These are phyloP conservation scores for Chaunax sp. DNA, from an alignment of 2,797 vertebrate species.

Conservation along the genomic window DNA sequence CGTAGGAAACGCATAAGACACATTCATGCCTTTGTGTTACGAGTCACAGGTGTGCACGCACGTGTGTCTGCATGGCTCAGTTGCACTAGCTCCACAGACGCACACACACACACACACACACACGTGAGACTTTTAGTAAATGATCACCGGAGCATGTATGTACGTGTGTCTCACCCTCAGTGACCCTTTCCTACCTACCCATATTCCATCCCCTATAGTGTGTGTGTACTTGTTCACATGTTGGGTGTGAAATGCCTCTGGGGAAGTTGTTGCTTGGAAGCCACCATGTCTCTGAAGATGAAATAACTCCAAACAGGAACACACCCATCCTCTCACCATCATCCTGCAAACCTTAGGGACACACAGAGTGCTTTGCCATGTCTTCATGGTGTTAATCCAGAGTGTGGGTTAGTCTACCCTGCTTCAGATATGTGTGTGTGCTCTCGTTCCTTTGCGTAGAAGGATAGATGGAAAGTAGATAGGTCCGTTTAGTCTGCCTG, in stretches of 20 bases:
- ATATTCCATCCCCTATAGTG: not conserved
- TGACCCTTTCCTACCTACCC: too few relatives aligned
- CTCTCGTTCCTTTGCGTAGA: conserved; percentile 10
- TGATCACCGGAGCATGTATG: too few relatives aligned
- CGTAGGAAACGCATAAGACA: too few relatives aligned
- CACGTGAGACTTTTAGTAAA: too few relatives aligned
- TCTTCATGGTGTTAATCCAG: conserved; percentile 68
- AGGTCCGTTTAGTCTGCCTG: not conserved
- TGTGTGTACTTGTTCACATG: conserved; percentile 54
- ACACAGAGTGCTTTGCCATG: conserved; percentile 77
- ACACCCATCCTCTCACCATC: conserved; percentile 76
- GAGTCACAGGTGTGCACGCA: not conserved
- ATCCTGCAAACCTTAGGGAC: conserved; percentile 57
- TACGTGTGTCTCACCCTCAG: too few relatives aligned
- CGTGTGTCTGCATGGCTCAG: too few relatives aligned
- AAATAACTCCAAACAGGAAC: conserved; percentile 70
- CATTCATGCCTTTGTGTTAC: not conserved
- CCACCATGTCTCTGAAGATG: conserved; percentile 74
- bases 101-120: too few relatives aligned
- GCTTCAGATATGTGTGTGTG: conserved; percentile 28
- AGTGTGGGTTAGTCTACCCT: conserved; percentile 43
- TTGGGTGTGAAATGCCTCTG: conserved; percentile 63
- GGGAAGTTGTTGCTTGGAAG: conserved; percentile 75
- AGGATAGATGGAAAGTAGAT: not conserved
- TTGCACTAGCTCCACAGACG: too few relatives aligned